Evolutionary conservation across 2,888 invertebrate genomes (phyloP), one percentile per base, ranked within the genome.

Genomic region (Drosophila dives): DNA sequence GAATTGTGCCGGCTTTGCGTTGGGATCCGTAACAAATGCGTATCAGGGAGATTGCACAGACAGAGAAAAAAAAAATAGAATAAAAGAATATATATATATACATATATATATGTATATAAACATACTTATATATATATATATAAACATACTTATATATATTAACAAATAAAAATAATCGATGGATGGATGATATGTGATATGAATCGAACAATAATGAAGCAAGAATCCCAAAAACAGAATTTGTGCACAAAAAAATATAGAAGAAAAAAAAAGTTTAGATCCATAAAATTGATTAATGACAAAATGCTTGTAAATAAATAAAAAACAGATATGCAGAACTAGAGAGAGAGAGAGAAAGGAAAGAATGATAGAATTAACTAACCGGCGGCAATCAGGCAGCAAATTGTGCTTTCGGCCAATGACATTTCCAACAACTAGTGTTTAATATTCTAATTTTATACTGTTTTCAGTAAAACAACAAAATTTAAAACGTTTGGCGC

Each of bases 201-300:
- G 34, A 32, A 49, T 51, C 49, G 53, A 17, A 32, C 26, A 62
- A 45, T 58, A 36, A 62, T 63, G 42, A 49, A 45, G 34, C 26
- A 40, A 56, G 50, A 60, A 54, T 64, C 40, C 36, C 42, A 17
- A 40, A 45, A 72, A 50, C 50, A 55, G 70, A 81, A 75, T 81
- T 71, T 74, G 74, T 74, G 65, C 70, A 71, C 65, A 64, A 73
- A 82, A 68, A 62, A 26, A 34, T 23, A 62, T 36, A 36, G 29
- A 36, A 58, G 1, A 23, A 23, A 45, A 23, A 34, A 49, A 53
- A 62, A 64, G 66, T 65, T 77, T 55, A 67, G 29, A 60, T 54
- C 64, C 65, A 86, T 83, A 72, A 80, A 89, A 73, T 83, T 83
- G 81, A 85, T 81, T 88, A 74, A 86, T 86, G 74, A 75, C 72